These are phyloP conservation scores for Spicauda simplicius DNA, from an alignment of 2,888 invertebrate genomes.

Conservation along the genomic window DNA sequence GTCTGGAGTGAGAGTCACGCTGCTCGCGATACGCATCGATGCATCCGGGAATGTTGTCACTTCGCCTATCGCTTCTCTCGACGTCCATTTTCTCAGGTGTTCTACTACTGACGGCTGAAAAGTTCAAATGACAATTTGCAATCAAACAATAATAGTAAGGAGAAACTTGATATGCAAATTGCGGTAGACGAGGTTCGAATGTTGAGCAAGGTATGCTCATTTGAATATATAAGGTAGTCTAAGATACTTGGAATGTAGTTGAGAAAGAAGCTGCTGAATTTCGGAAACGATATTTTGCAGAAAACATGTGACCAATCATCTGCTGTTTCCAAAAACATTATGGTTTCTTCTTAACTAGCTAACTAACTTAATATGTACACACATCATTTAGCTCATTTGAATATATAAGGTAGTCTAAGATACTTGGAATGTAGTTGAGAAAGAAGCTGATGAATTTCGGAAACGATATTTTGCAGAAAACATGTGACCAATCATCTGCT, in stretches of 20 bases:
- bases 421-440: background rate
- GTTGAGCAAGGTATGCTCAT: background rate
- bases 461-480: too few species aligned
- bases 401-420: background rate
- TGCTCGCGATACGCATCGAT: slow-evolving; percentile 87
- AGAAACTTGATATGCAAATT: background rate
- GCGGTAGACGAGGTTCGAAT: background rate
- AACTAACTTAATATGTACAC: too few species aligned
- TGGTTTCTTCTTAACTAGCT: too few species aligned
- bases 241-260: background rate
- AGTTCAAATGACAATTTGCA: background rate
- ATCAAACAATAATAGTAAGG: background rate
- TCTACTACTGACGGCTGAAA: slow-evolving; percentile 91
- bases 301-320: too few species aligned
- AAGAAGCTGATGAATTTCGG: background rate
- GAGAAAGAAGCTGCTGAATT: background rate
- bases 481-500: too few species aligned
- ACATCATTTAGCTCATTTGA: too few species aligned
- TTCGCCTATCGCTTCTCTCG: slow-evolving; percentile 92
- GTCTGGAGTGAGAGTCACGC: slow-evolving; percentile 77
- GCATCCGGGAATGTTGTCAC: slow-evolving; percentile 92
- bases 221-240: background rate
- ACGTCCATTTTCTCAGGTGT: slow-evolving; percentile 93
- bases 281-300: background rate
- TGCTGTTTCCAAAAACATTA: too few species aligned